Percentiles rank a stretch among this genome's conserved stretches.
phyloP scores from a whole-genome alignment of 2,888 invertebrate genomes.

The Fragum sueziense region DNA sequence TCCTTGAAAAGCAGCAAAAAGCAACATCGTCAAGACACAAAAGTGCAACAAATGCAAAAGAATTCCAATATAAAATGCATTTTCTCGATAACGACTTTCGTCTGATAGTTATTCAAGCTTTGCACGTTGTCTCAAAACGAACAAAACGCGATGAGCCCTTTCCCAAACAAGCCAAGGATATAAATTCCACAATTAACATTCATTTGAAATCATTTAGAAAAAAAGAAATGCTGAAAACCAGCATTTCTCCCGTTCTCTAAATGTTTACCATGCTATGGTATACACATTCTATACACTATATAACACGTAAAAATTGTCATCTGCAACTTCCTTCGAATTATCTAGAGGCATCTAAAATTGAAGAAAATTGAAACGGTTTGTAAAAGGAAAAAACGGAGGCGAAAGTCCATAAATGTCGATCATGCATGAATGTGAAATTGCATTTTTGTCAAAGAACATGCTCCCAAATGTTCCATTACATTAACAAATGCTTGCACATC shows the following conservation, averaged over 20 bases:
- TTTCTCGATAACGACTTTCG: not conserved
- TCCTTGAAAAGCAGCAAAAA: no score
- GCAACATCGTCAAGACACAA: not conserved
- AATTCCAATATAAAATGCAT: not conserved
- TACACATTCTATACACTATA: no score
- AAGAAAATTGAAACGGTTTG: no score
- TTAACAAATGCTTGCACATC: not conserved
- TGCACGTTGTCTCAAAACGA: not conserved
- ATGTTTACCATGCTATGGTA: no score
- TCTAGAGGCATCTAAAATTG: no score
- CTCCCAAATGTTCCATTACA: not conserved
- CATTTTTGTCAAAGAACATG: not conserved
- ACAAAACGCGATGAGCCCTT: not conserved
- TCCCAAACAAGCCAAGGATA: no score
- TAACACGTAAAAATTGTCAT: no score
- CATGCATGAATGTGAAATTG: conserved; percentile 1
- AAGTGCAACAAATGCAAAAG: not conserved
- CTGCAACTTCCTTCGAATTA: no score
- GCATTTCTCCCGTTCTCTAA: no score
- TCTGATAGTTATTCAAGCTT: not conserved
- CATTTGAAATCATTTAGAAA: no score
- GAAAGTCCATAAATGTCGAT: not conserved
- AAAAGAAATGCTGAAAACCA: no score
- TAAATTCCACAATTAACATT: no score
- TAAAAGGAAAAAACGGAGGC: not conserved